phyloP scores from a whole-genome alignment of 1,140 invertebrate genomes.

The Sycophaga agraensis region DNA sequence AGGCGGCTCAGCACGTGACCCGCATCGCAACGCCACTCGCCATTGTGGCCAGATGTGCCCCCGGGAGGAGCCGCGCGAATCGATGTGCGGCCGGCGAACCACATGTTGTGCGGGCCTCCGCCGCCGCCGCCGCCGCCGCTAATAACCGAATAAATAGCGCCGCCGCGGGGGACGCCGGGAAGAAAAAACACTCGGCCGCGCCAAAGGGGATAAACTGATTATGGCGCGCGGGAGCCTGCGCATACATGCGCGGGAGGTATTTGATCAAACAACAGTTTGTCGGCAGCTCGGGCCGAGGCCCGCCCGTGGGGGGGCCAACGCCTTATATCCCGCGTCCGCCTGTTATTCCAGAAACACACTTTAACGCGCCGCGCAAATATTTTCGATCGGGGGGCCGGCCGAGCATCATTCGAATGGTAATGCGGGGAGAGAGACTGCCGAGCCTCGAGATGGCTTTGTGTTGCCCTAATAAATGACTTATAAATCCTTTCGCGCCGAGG shows the following conservation, averaged over 20 bases:
- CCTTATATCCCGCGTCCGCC: no score
- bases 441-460: neutral
- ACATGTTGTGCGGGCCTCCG: slow-evolving; percentile 1
- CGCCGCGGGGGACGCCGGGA: neutral
- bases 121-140: no score
- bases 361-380: slow-evolving; percentile 1
- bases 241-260: neutral
- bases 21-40: slow-evolving; percentile 31
- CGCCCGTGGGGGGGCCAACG: no score
- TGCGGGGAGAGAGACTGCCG: no score
- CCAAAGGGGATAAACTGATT: slow-evolving; percentile 21
- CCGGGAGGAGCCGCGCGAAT: neutral
- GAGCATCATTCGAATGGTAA: no score
- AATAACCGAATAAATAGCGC: slow-evolving; percentile 19
- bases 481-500: neutral
- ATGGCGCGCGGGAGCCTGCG: neutral
- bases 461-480: slow-evolving; percentile 3
- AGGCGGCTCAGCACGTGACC: slow-evolving; percentile 24
- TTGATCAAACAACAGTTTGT: slow-evolving; percentile 12
- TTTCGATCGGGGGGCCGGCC: no score
- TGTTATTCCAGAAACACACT: neutral
- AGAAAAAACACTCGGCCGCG: neutral
- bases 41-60: no score
- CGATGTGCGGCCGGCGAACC: neutral
- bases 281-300: no score